Base-by-base conservation (phyloP, 1,140 invertebrate genomes). In the Oscheius sp. region DNA sequence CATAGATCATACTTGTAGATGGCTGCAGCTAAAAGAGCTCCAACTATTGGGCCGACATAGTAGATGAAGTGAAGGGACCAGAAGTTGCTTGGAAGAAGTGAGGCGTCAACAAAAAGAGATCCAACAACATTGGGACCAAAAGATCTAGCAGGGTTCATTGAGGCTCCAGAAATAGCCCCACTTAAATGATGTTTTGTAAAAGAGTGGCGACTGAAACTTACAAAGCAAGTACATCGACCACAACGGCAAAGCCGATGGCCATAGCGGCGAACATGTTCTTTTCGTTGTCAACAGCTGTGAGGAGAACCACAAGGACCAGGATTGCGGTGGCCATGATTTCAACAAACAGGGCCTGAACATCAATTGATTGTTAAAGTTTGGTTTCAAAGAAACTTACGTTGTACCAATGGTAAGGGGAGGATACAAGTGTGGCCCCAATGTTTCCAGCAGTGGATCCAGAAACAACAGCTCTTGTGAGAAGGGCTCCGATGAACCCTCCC, bases 141-240 rank as follows among this genome's bases (percentile, higher is more conserved):
- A 68, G 83, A 85, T 58, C 86, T 74, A 10, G 85, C 86, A 31
- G 86, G 86, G 73, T 86, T 86, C 85, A 86, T 85, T 4, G 84
- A 85, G 2, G 84, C 84, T 10, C 85, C 86, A 23, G 82, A 85
- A 10, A 85, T 74, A 23, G 55, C 46, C n/a, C 74, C 74, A 26
- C 83, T 84, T 59, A 64, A 78, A 64, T 15, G n/a, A n/a, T 34
- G 35, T 23, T 38, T 13, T 38, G n/a, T 10, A 36, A 1, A 58
- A 1, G 29, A n/a, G 20, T 52, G 3, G 28, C 7, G 29, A 18
- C 2, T 7, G 4, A 13, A 67, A 29, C 52, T 49, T 62, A 74
- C 72, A 78, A 82, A 15, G 82, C 80, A 35, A 84, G 73, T 46
- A 85, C 81, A 75, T 80, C 82, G 2, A 81, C 79, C 7, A 74